Percentiles rank a stretch among this genome's conserved stretches.
Conservation (phyloP, 2,888 invertebrate genomes). For the Diarsia mendica region DNA sequence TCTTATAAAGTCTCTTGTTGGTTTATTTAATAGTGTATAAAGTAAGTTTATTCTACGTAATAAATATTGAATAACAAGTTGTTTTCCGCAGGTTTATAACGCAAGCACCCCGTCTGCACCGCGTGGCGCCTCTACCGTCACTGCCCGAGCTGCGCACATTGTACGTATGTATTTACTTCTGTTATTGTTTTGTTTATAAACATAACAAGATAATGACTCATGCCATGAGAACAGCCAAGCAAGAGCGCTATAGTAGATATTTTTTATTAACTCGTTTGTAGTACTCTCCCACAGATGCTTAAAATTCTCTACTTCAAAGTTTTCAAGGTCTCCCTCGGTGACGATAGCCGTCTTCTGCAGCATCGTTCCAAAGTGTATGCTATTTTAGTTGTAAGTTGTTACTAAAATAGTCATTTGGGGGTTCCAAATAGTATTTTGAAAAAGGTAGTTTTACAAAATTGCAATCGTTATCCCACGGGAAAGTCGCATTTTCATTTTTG, state of each 20-base stretch:
- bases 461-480: no score
- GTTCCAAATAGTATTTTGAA: neutral
- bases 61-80: no score
- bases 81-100: constrained; percentile 91
- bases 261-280: neutral
- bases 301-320: neutral
- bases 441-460: no score
- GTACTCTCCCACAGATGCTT: neutral
- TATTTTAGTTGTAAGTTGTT: no score
- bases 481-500: no score
- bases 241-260: no score
- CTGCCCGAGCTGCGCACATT: constrained; percentile 90
- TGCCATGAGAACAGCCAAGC: neutral
- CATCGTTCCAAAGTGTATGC: neutral
- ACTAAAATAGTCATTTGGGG: neutral
- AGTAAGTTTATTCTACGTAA: no score
- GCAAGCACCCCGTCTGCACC: constrained; percentile 91
- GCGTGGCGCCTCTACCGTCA: constrained; percentile 88
- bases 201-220: constrained; percentile 18
- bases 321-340: no score
- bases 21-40: no score
- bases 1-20: no score
- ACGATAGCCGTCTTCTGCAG: no score
- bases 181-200: constrained; percentile 57
- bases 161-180: constrained; percentile 89